Conservation (phyloP, 2,888 invertebrate genomes). For the Hyles lineata region DNA sequence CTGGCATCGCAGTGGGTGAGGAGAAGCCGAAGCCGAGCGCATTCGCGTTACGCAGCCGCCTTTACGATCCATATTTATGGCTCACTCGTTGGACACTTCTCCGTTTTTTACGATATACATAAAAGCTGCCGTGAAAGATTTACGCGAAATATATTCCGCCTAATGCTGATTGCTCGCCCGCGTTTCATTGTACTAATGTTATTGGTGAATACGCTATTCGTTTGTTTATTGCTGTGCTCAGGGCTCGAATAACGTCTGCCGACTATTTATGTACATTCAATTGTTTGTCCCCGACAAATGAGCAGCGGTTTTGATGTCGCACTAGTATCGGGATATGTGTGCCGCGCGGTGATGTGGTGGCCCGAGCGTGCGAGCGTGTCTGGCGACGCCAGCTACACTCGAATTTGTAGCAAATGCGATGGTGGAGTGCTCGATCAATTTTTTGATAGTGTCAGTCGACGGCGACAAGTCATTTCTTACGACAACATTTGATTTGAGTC, state of each 20-base stretch:
- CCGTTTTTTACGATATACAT: slow-evolving; percentile 84
- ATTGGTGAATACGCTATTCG: slow-evolving; percentile 49
- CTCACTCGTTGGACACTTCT: slow-evolving; percentile 74
- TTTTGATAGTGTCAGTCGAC: slow-evolving; percentile 80
- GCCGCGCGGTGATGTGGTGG: no score
- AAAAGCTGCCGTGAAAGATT: slow-evolving; percentile 82
- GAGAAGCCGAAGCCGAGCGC: slow-evolving; percentile 34
- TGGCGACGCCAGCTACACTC: not conserved
- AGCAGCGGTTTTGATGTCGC: not conserved
- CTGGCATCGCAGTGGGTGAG: not conserved
- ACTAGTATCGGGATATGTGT: not conserved
- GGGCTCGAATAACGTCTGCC: slow-evolving; percentile 37
- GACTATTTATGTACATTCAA: slow-evolving; percentile 54
- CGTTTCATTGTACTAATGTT: slow-evolving; percentile 66
- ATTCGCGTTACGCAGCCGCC: slow-evolving; percentile 40
- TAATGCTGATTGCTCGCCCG: slow-evolving; percentile 77
- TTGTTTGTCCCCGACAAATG: slow-evolving; percentile 32
- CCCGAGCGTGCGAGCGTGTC: not conserved
- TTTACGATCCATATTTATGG: slow-evolving; percentile 80
- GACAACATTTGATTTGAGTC: slow-evolving; percentile 79
- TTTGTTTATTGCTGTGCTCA: slow-evolving; percentile 34
- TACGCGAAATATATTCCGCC: slow-evolving; percentile 81
- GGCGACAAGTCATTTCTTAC: slow-evolving; percentile 75
- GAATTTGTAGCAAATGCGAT: not conserved
- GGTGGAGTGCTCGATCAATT: slow-evolving; percentile 69